A percentile compares a stretch with the other conserved stretches of the same genome.
Evolutionary conservation across 2,888 invertebrate genomes (phyloP).

Genomic region (Ischnura elegans): DNA sequence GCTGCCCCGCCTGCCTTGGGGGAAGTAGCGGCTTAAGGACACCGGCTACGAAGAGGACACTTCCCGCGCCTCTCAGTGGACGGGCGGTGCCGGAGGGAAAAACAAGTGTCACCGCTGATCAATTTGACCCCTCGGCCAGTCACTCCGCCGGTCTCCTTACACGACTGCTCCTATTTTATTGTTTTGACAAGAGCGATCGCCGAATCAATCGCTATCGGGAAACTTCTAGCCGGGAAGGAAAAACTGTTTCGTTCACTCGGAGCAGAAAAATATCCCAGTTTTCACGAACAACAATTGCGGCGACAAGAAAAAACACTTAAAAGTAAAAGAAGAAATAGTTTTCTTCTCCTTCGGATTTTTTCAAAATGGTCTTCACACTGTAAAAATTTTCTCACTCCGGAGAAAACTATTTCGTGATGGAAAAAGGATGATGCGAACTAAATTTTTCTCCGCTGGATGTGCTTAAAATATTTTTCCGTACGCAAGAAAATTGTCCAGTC

Average conservation of each 20-base stretch:
- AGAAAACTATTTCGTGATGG: not conserved
- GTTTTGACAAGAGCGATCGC: not conserved
- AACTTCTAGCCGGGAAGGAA: not conserved
- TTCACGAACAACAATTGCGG: not conserved
- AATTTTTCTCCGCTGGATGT: not conserved
- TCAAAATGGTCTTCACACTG: not conserved
- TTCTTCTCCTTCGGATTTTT: not conserved
- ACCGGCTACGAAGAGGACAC: not conserved
- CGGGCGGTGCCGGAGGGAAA: not conserved
- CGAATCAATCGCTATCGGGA: conserved; percentile 3
- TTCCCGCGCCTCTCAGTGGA: conserved; percentile 46
- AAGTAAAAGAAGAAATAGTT: not conserved
- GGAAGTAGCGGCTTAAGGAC: not conserved
- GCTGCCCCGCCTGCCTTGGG: not conserved
- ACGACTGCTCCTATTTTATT: not conserved
- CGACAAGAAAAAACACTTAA: conserved; percentile 8
- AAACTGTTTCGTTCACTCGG: not conserved
- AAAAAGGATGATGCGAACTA: not conserved
- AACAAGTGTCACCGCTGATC: conserved; percentile 44
- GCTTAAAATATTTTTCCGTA: not conserved
- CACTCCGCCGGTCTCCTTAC: not conserved
- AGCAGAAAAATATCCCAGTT: not conserved
- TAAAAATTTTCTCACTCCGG: not conserved
- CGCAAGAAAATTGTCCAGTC: not conserved
- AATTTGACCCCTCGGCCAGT: not conserved